These are phyloP conservation scores for Halocynthia aurantium DNA, from an alignment of 23 tunicate genomes.

Conservation along the genomic window DNA sequence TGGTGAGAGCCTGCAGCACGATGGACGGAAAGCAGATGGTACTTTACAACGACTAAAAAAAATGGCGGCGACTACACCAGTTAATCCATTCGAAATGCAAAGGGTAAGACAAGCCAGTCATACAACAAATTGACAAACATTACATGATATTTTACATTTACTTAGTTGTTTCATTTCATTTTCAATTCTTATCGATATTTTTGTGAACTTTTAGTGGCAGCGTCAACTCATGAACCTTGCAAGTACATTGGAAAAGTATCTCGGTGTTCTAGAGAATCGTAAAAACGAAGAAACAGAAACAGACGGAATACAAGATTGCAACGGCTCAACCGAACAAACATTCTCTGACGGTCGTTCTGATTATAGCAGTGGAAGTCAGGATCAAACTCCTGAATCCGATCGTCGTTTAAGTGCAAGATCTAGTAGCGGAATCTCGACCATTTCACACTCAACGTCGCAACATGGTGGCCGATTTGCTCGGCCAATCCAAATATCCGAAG, in stretches of 20 bases:
- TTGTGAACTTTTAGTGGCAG: conserved; percentile 41
- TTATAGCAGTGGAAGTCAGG: background rate
- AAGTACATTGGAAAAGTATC: conserved; percentile 39
- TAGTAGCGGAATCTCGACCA: background rate
- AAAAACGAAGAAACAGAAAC: background rate
- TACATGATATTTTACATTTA: background rate
- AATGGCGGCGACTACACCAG: conserved; percentile 25
- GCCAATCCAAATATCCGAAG: too few relatives aligned
- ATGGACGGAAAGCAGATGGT: background rate
- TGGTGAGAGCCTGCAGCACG: background rate
- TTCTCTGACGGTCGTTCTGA: too few relatives aligned
- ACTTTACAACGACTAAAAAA: conserved; percentile 27
- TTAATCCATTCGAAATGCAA: conserved; percentile 24
- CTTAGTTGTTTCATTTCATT: background rate
- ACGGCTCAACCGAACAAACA: too few relatives aligned
- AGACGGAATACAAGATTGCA: too few relatives aligned
- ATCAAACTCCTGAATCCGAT: background rate
- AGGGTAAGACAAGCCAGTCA: conserved; percentile 1
- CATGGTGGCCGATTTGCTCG: too few relatives aligned
- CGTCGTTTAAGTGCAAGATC: background rate
- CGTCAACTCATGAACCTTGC: conserved; percentile 40
- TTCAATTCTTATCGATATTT: background rate
- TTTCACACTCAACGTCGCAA: too few relatives aligned
- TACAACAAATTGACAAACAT: background rate
- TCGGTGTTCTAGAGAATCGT: conserved; percentile 7